phyloP scores from a whole-genome alignment of 1,140 invertebrate genomes.

The Hydropsyche tenuis region DNA sequence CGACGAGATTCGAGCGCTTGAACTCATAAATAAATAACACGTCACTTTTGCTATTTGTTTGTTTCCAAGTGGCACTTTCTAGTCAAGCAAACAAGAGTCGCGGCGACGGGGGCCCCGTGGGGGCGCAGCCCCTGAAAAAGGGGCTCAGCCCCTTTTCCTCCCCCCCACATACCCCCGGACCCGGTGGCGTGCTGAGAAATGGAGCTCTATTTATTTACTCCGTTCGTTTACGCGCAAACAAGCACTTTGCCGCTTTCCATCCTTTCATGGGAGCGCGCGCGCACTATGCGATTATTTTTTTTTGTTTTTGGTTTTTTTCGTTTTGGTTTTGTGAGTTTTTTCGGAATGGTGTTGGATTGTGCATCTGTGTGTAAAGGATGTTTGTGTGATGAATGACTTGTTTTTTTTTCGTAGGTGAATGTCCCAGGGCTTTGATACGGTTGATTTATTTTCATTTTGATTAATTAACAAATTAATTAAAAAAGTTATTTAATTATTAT shows the following conservation, averaged over 20 bases:
- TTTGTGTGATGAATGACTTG: no score
- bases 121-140: not conserved
- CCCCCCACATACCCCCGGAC: no score
- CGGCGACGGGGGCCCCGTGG: conserved; percentile 4
- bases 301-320: conserved; percentile 14
- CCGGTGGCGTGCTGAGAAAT: conserved; percentile 40
- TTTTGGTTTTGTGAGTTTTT: no score
- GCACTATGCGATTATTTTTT: conserved; percentile 18
- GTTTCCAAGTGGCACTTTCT: conserved; percentile 44
- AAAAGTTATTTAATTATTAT: no score
- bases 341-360: no score
- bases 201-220: conserved; percentile 44
- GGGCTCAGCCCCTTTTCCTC: no score
- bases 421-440: no score
- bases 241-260: conserved; percentile 43
- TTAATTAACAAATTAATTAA: no score
- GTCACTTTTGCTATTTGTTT: conserved; percentile 43
- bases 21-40: conserved; percentile 42
- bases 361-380: no score
- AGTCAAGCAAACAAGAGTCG: conserved; percentile 40
- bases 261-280: conserved; percentile 18
- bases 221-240: conserved; percentile 42
- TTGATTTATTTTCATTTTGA: no score
- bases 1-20: conserved; percentile 30
- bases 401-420: no score